A percentile compares a stretch with the other conserved stretches of the same genome.
These are phyloP conservation scores for Ypsolopha sequella DNA, from an alignment of 2,888 invertebrate species.

Conservation along the genomic window DNA sequence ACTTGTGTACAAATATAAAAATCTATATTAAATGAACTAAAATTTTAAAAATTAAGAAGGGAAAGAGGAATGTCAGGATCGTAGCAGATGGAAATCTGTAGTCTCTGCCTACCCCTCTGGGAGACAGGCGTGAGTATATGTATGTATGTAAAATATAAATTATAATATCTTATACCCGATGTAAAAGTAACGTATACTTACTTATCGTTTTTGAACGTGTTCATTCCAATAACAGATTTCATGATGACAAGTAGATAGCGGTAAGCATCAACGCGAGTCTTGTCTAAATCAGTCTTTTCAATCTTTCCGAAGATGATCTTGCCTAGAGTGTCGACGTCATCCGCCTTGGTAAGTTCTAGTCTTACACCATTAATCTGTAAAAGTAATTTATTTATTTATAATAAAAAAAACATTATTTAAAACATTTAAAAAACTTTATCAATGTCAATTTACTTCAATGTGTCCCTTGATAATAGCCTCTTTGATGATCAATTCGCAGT, in stretches of 20 bases:
- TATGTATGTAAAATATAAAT: too few species aligned
- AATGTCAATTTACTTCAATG: constrained; percentile 41
- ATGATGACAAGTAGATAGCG: constrained; percentile 71
- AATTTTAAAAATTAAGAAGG: too few species aligned
- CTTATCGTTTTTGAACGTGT: constrained; percentile 42
- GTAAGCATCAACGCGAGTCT: constrained; percentile 52
- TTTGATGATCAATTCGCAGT: constrained; percentile 66
- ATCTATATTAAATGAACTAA: too few species aligned
- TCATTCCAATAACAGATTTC: constrained; percentile 55
- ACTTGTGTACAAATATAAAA: too few species aligned
- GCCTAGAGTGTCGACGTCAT: constrained; percentile 68
- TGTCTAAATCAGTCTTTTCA: constrained; percentile 44
- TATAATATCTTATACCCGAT: too few species aligned
- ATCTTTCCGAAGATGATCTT: constrained; percentile 60
- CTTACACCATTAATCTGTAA: constrained; percentile 46
- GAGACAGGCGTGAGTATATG: too few species aligned
- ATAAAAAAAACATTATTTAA: neutral
- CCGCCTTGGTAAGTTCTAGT: constrained; percentile 40
- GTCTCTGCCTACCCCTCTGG: too few species aligned
- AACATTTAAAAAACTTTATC: neutral
- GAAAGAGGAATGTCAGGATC: too few species aligned
- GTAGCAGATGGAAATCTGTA: too few species aligned
- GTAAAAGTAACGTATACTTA: constrained; percentile 27
- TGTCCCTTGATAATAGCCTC: constrained; percentile 71
- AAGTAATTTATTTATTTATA: neutral